These are phyloP conservation scores for Poeciliopsis prolifica DNA, from an alignment of 2,113 vertebrate genomes.

Conservation along the genomic window DNA sequence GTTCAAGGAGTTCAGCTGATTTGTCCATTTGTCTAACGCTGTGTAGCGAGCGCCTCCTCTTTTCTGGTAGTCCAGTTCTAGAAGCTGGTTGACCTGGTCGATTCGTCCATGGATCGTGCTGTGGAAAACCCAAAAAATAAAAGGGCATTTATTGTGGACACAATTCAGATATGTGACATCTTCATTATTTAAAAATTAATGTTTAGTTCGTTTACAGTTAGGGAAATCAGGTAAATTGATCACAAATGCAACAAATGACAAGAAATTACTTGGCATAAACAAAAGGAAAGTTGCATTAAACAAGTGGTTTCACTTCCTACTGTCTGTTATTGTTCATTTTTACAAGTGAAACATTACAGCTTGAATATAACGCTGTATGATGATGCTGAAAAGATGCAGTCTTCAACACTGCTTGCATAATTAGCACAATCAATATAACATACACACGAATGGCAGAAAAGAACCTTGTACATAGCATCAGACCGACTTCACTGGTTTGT, in stretches of 20 bases:
- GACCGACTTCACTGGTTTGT: too few species aligned
- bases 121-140: slow-evolving; percentile 42
- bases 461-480: too few species aligned
- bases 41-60: slow-evolving; percentile 96
- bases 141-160: not conserved
- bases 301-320: not conserved
- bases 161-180: not conserved
- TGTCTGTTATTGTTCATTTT: not conserved
- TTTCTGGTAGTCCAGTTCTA: slow-evolving; percentile 99
- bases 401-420: too few species aligned
- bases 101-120: slow-evolving; percentile 97
- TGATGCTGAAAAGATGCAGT: not conserved
- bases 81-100: slow-evolving; percentile 94
- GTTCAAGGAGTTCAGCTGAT: slow-evolving; percentile 99
- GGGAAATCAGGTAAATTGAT: not conserved
- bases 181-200: too few species aligned
- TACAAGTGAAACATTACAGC: slow-evolving; percentile 10
- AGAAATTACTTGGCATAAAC: not conserved
- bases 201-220: not conserved
- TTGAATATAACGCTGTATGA: not conserved
- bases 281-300: not conserved
- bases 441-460: too few species aligned
- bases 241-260: not conserved
- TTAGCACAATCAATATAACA: too few species aligned
- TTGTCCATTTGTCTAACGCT: slow-evolving; percentile 99